Evolutionary conservation across 2,888 invertebrate genomes (phyloP).

Genomic region (Limnephilus rhombicus): DNA sequence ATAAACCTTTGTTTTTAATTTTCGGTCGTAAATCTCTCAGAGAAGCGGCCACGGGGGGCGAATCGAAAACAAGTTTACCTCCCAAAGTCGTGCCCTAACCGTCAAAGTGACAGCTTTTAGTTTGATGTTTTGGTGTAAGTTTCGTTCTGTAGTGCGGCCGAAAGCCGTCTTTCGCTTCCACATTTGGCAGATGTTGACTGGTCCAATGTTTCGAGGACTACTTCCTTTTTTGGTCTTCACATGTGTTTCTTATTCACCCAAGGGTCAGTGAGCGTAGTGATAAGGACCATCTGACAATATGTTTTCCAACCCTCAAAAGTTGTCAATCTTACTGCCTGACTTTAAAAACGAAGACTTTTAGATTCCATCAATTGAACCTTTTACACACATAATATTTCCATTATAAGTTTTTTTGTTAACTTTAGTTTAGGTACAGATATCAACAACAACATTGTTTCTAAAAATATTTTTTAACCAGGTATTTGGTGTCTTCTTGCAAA

Average conservation of each 20-base stretch:
- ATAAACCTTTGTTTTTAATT: slow-evolving; percentile 39
- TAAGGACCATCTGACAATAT: not conserved
- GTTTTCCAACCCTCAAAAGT: not conserved
- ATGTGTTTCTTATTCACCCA: slow-evolving; percentile 22
- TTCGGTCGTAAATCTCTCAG: slow-evolving; percentile 28
- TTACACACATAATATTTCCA: not conserved
- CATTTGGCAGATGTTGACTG: slow-evolving; percentile 42
- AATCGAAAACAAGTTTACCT: not conserved
- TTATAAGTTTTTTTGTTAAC: not conserved
- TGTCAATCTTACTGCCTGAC: not conserved
- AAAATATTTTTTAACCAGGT: too few species aligned
- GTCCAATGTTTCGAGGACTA: slow-evolving; percentile 19
- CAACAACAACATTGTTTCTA: too few species aligned
- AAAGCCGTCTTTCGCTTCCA: slow-evolving; percentile 33
- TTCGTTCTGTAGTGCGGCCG: slow-evolving; percentile 10
- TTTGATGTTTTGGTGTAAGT: not conserved
- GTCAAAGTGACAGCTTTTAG: not conserved
- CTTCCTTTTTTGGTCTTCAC: slow-evolving; percentile 38
- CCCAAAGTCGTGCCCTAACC: not conserved
- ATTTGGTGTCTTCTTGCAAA: not conserved
- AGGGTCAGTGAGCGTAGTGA: not conserved
- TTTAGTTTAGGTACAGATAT: not conserved
- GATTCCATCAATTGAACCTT: not conserved
- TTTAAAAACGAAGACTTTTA: not conserved
- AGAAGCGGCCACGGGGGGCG: slow-evolving; percentile 1